Base-by-base conservation (phyloP, 2,113 vertebrate species). In the Tetraodon nigroviridis region DNA sequence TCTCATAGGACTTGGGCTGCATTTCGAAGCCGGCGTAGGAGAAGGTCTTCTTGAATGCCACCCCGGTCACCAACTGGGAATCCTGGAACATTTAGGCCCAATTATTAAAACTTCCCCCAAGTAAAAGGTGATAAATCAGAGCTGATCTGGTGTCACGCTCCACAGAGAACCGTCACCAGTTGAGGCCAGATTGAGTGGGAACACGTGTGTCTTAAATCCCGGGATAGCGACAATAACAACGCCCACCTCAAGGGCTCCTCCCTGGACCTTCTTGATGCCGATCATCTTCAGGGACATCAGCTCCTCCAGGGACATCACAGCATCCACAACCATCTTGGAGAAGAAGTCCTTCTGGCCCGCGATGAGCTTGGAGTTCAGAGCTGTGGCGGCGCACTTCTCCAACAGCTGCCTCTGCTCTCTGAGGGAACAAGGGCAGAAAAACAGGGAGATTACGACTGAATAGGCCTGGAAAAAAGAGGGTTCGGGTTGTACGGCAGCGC, bases 31-130 rank as follows among this genome's bases (percentile, higher is more conserved):
- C 97, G 6, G 96, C 97, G 0, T 99, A 99, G 13, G 95, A 99
- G 77, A 99, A 99, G 0, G 97, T 99, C 83, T 99, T 99, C 90
- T 99, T 99, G 70, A 99, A 99, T 1, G 97, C 96, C 0, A 99
- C 97, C 0, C 97, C 97, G 0, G 92, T 91, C 46, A 99, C 88
- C 79, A 99, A 84, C 64, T 94, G 92, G 0, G 97, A 97, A 18
- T 98, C 96, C 97, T 99, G 84, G 50, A 3, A 11, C 42, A 18
- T 6, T 7, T 0, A 5, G 29, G 17, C 1, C 14, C n/a, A n/a
- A n/a, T n/a, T n/a, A n/a, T n/a, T n/a, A n/a, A n/a, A n/a, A n/a
- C n/a, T n/a, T n/a, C n/a, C n/a, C n/a, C n/a, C n/a, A n/a, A n/a
- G n/a, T n/a, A n/a, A n/a, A n/a, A n/a, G n/a, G n/a, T n/a, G n/a